phyloP scores from a whole-genome alignment of 2,888 invertebrate species.

The Siphlonurus alternatus region DNA sequence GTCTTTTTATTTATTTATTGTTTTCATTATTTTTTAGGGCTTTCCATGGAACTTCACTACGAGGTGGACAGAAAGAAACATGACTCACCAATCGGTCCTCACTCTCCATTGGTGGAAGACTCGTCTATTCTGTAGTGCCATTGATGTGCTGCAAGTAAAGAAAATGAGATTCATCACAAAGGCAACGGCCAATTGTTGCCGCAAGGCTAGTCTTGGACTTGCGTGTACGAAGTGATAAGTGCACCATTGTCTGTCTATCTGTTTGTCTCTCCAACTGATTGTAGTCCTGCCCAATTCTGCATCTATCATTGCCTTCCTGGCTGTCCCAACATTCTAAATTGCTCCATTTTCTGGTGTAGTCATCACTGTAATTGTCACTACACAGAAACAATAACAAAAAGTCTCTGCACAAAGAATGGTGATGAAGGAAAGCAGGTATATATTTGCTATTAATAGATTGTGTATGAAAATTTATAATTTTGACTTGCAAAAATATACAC shows the following conservation, averaged over 20 bases:
- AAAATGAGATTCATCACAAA: not conserved
- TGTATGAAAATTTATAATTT: too few relatives aligned
- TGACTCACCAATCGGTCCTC: constrained; percentile 18
- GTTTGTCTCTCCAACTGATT: not conserved
- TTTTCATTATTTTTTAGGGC: too few relatives aligned
- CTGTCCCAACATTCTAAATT: too few relatives aligned
- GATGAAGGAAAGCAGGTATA: too few relatives aligned
- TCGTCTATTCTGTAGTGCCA: constrained; percentile 12
- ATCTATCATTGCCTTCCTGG: not conserved
- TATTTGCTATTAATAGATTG: too few relatives aligned
- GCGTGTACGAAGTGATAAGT: not conserved
- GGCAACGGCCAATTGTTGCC: not conserved
- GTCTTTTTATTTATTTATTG: too few relatives aligned
- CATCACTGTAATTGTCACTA: too few relatives aligned
- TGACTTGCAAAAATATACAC: too few relatives aligned
- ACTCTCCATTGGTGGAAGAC: constrained; percentile 15
- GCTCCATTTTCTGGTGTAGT: too few relatives aligned
- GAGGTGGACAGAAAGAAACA: constrained; percentile 48
- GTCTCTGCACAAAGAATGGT: not conserved
- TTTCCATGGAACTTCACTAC: constrained; percentile 60
- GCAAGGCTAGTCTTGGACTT: not conserved
- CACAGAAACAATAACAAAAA: not conserved
- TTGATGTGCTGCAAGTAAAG: not conserved
- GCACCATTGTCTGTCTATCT: too few relatives aligned
- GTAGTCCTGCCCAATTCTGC: not conserved